phyloP scores from a whole-genome alignment of 2,888 invertebrate species.

The Carpatolechia fugitivella region DNA sequence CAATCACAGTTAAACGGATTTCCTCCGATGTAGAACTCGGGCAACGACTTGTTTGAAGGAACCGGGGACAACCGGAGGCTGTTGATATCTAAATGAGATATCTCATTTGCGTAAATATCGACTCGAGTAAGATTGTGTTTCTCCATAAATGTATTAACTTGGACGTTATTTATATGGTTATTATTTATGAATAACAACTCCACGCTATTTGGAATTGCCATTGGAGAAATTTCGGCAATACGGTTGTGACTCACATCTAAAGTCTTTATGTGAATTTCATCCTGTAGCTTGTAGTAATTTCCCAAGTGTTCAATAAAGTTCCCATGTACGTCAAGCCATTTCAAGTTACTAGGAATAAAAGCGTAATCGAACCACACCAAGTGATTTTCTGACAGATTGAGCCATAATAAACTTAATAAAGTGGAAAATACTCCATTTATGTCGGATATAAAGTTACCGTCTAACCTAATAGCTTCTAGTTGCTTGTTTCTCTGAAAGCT shows the following conservation, averaged over 20 bases:
- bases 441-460: slow-evolving; percentile 92
- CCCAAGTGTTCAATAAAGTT: slow-evolving; percentile 93
- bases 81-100: slow-evolving; percentile 90
- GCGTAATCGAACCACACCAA: slow-evolving; percentile 96
- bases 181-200: slow-evolving; percentile 93
- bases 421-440: slow-evolving; percentile 94
- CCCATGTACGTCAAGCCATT: slow-evolving; percentile 93
- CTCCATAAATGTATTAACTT: slow-evolving; percentile 91
- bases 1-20: slow-evolving; percentile 98
- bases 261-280: slow-evolving; percentile 88
- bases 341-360: slow-evolving; percentile 91
- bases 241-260: slow-evolving; percentile 94
- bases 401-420: slow-evolving; percentile 88
- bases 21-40: slow-evolving; percentile 94
- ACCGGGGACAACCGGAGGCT: slow-evolving; percentile 88
- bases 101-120: slow-evolving; percentile 93
- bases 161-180: slow-evolving; percentile 89
- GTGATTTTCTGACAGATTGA: slow-evolving; percentile 94
- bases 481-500: slow-evolving; percentile 90
- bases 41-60: slow-evolving; percentile 85
- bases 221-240: slow-evolving; percentile 87
- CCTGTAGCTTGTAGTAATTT: slow-evolving; percentile 92
- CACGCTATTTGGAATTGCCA: slow-evolving; percentile 92
- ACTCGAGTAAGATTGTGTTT: slow-evolving; percentile 91
- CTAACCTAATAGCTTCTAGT: slow-evolving; percentile 91